Conservation (phyloP, 2,113 vertebrate species). For the Cochlearius cochlearius region DNA sequence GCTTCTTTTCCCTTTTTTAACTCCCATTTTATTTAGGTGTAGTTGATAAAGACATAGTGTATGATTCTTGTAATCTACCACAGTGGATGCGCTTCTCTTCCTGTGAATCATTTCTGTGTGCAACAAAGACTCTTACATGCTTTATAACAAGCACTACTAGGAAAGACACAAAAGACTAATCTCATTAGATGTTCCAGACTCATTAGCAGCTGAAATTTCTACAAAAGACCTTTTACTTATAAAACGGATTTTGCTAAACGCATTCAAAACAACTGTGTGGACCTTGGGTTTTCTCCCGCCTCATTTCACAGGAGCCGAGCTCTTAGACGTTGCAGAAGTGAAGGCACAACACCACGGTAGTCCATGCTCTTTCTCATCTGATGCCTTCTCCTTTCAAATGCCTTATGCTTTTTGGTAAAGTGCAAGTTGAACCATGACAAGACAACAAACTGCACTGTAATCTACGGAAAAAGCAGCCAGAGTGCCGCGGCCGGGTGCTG, state of each 20-base stretch:
- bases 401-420: neutral
- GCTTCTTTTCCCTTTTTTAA: neutral
- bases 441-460: neutral
- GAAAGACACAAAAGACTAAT: neutral
- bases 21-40: neutral
- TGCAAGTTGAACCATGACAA: neutral
- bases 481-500: neutral
- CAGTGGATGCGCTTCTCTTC: neutral
- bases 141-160: neutral
- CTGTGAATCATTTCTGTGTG: neutral
- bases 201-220: neutral
- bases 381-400: neutral
- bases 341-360: neutral
- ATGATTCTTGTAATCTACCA: neutral
- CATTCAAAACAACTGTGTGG: neutral
- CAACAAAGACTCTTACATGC: neutral
- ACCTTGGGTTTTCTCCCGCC: accelerated
- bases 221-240: neutral
- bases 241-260: neutral
- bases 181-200: neutral
- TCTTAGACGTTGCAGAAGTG: neutral
- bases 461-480: neutral
- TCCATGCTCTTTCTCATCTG: neutral
- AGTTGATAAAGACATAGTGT: neutral
- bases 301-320: neutral